Evolutionary conservation across 2,888 invertebrate genomes (phyloP), one percentile per base, ranked within the genome.

Genomic region (Pharmacophagus antenor): DNA sequence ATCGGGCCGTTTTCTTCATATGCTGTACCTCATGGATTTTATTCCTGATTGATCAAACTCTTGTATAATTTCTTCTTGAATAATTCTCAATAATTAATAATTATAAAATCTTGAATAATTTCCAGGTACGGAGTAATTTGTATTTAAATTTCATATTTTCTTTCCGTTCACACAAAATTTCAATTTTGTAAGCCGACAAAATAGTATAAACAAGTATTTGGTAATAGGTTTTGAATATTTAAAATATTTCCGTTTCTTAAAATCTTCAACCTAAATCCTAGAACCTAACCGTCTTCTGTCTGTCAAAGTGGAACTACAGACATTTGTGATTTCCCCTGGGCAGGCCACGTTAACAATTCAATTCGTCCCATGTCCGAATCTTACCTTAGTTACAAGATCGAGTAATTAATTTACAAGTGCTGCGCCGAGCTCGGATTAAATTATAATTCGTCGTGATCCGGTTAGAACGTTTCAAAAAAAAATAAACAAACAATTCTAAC

Each of bases 271-370:
- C 44, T 21, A 8, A 49, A 31, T 22, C 31, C 5, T 48, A 15
- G 48, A 27, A 57, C 63, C 68, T 66, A 64, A 51, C 63, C 63
- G 61, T 59, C 65, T 67, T 62, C 62, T 67, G 66, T 58, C 67
- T 63, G 67, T 73, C 72, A 70, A 71, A 68, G 65, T 71, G 67
- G 77, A 73, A 73, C 37, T 50, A 17, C 50, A 55, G 76, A 17
- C 79, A 82, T 80, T 82, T 73, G 81, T 88, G 88, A 89, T 89
- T 89, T 89, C 89, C 88, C 88, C 64, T 61, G 80, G 74, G 88
- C 64, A 63, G 68, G 71, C 77, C 77, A 76, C 74, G 82, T 88
- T 80, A 87, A 85, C 88, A 86, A 88, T 88, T 88, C 85, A 87
- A 71, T 68, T 68, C 70, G 79, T 82, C 82, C 81, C 75, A 73